Conservation (phyloP, 2,113 vertebrate genomes). For the Anas platyrhynchos region DNA sequence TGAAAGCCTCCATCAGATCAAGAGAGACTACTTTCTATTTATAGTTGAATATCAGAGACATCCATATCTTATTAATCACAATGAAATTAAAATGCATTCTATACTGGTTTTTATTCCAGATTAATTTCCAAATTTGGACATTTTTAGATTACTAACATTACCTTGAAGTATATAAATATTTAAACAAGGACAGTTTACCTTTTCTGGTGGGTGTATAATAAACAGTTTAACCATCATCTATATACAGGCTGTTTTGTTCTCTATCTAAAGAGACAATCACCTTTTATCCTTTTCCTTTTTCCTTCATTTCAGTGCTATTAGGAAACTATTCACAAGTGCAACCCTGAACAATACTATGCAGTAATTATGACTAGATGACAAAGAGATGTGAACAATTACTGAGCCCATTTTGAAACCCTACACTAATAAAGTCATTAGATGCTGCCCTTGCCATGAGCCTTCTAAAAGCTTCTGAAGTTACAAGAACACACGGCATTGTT, state of each 20-base stretch:
- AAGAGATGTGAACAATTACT: conserved; percentile 91
- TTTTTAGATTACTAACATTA: conserved; percentile 61
- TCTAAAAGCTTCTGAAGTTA: conserved; percentile 86
- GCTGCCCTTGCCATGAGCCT: conserved; percentile 86
- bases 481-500: conserved; percentile 89
- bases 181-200: conserved; percentile 72
- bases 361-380: conserved; percentile 94
- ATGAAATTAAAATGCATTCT: conserved; percentile 18
- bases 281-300: conserved; percentile 76
- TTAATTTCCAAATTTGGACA: conserved; percentile 33
- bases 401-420: conserved; percentile 90
- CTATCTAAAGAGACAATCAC: conserved; percentile 78
- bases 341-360: conserved; percentile 82
- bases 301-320: conserved; percentile 76
- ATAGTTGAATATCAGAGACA: background rate
- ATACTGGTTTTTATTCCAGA: background rate
- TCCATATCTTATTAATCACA: background rate
- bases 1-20: background rate
- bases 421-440: conserved; percentile 92
- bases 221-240: conserved; percentile 75
- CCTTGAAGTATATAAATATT: conserved; percentile 66
- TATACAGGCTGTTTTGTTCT: conserved; percentile 66
- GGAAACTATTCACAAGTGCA: conserved; percentile 82
- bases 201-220: conserved; percentile 73
- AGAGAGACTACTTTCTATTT: background rate